Evolutionary conservation across 2,113 vertebrate species (phyloP).

Genomic region (Anseranas semipalmata): DNA sequence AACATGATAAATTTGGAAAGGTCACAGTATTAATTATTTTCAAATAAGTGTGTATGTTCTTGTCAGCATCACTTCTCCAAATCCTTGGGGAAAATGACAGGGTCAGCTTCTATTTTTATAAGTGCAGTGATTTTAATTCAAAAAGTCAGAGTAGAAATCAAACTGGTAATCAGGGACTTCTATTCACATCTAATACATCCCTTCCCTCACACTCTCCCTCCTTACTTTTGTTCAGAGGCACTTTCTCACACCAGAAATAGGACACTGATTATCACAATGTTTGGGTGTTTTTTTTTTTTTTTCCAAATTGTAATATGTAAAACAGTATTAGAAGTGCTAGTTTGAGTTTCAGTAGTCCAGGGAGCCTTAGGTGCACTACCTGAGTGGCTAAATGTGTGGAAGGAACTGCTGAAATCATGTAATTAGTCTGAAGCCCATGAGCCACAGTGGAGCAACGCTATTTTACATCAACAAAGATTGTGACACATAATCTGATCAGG

Average conservation of each 20-base stretch:
- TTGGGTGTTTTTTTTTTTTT: not conserved
- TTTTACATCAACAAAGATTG: not conserved
- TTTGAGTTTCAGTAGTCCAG: not conserved
- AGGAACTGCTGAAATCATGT: not conserved
- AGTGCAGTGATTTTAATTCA: not conserved
- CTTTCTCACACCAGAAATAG: conserved; percentile 2
- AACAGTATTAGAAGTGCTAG: not conserved
- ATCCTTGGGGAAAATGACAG: not conserved
- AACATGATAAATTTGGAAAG: not conserved
- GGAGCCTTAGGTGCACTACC: not conserved
- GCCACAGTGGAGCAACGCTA: not conserved
- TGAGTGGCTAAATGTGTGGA: not conserved
- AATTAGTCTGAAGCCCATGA: not conserved
- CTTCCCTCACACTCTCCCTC: not conserved
- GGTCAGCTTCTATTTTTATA: not conserved
- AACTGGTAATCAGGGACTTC: not conserved
- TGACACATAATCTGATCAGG: not conserved
- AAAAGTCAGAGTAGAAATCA: not conserved
- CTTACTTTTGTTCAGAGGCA: not conserved
- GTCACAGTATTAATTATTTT: not conserved
- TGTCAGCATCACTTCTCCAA: not conserved
- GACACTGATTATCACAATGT: not conserved
- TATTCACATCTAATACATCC: not conserved
- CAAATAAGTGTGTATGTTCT: not conserved
- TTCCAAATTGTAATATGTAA: not conserved